A percentile compares a stretch with the other conserved stretches of the same genome.
Conservation (phyloP, 1,140 invertebrate genomes). For the Aphis craccivora region DNA sequence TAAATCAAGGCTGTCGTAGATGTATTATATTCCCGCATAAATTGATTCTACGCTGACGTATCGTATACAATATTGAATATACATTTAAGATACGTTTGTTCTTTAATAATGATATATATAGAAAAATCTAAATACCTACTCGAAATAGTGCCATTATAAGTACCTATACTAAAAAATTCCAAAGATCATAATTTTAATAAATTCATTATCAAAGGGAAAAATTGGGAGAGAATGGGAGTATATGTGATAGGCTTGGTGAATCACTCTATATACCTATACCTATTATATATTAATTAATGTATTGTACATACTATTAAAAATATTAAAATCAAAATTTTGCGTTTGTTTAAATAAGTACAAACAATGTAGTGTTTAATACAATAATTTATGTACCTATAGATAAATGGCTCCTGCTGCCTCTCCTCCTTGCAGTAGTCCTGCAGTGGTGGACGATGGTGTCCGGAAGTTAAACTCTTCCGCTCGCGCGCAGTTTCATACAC, state of each 20-base stretch:
- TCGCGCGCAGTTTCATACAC: constrained; percentile 33
- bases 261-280: not conserved
- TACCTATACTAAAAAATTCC: not conserved
- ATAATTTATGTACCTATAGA: not conserved
- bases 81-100: no score
- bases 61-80: not conserved
- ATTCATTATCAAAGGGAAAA: not conserved
- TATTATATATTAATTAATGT: not conserved
- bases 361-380: not conserved
- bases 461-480: constrained; percentile 47
- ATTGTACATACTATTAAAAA: not conserved
- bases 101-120: no score
- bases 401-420: no score
- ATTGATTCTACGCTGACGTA: not conserved
- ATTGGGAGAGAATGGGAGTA: not conserved
- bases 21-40: constrained; percentile 6
- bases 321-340: not conserved
- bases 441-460: not conserved
- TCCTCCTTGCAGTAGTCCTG: not conserved
- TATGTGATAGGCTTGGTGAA: not conserved
- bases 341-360: not conserved
- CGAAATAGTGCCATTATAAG: not conserved
- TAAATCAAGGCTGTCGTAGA: not conserved
- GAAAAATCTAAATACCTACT: no score
- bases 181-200: not conserved